phyloP scores from a whole-genome alignment of 2,888 invertebrate genomes.

The Galerucella nymphaeae region DNA sequence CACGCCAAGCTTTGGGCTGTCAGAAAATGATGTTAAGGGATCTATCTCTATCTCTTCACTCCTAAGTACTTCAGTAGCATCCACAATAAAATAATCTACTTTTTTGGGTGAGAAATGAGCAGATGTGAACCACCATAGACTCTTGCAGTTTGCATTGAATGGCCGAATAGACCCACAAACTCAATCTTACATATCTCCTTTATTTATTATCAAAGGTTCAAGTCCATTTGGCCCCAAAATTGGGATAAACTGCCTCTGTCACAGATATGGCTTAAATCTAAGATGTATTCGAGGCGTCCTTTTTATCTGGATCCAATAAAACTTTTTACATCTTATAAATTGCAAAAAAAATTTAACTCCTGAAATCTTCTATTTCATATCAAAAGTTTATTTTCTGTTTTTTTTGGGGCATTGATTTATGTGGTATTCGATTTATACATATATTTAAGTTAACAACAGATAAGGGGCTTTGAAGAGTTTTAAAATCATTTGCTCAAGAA shows the following conservation, averaged over 20 bases:
- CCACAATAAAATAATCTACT: no score
- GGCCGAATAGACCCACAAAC: no score
- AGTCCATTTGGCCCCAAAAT: constrained; percentile 25
- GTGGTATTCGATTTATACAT: neutral
- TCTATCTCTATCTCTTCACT: no score
- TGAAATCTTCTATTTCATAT: neutral
- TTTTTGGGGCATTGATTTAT: neutral
- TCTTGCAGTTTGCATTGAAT: no score
- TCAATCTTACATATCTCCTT: neutral
- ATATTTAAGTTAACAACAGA: neutral
- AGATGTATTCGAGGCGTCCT: constrained; percentile 20
- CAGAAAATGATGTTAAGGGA: no score
- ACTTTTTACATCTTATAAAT: constrained; percentile 27
- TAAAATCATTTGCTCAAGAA: neutral
- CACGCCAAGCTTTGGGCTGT: no score
- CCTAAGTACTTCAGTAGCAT: no score
- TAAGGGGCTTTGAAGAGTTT: neutral
- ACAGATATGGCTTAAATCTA: constrained; percentile 25
- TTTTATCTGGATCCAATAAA: constrained; percentile 30
- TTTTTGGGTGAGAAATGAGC: no score
- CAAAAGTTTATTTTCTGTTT: neutral
- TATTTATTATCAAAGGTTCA: constrained; percentile 23
- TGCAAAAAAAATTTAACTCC: constrained; percentile 21
- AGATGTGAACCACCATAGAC: no score
- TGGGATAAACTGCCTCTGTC: constrained; percentile 25